A percentile compares a stretch with the other conserved stretches of the same genome.
Conservation (phyloP, 2,888 invertebrate species). For the Dasypogon diadema region DNA sequence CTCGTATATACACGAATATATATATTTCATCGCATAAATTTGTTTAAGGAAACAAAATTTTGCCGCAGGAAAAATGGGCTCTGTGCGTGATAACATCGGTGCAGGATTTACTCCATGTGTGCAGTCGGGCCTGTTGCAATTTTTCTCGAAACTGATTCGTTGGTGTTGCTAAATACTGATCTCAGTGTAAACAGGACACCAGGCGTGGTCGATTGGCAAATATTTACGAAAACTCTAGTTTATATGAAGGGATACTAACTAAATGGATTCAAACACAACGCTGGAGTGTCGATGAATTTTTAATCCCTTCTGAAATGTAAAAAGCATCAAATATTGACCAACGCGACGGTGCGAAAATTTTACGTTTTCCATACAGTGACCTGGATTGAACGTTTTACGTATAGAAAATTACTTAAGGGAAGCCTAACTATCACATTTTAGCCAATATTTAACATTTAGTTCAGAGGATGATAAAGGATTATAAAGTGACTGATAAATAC, state of each 20-base stretch:
- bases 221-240: constrained; percentile 31
- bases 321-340: constrained; percentile 35
- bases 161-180: constrained; percentile 9
- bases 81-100: neutral
- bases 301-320: neutral
- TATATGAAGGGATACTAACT: neutral
- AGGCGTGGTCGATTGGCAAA: constrained; percentile 17
- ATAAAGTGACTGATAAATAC: too few species aligned
- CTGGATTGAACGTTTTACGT: constrained; percentile 1
- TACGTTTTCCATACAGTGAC: neutral
- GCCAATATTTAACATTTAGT: too few species aligned
- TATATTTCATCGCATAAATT: constrained; percentile 18
- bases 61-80: neutral
- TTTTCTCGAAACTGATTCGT: constrained; percentile 14
- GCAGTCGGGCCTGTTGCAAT: neutral
- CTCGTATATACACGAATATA: too few species aligned
- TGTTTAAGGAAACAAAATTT: constrained; percentile 5
- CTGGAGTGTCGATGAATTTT: constrained; percentile 14
- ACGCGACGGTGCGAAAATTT: neutral
- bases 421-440: too few species aligned
- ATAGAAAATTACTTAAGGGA: too few species aligned
- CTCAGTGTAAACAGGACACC: neutral
- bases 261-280: neutral
- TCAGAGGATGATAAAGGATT: too few species aligned
- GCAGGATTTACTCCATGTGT: neutral